Evolutionary conservation across 2,888 invertebrate species (phyloP).

Genomic region (Geotrupes spiniger): DNA sequence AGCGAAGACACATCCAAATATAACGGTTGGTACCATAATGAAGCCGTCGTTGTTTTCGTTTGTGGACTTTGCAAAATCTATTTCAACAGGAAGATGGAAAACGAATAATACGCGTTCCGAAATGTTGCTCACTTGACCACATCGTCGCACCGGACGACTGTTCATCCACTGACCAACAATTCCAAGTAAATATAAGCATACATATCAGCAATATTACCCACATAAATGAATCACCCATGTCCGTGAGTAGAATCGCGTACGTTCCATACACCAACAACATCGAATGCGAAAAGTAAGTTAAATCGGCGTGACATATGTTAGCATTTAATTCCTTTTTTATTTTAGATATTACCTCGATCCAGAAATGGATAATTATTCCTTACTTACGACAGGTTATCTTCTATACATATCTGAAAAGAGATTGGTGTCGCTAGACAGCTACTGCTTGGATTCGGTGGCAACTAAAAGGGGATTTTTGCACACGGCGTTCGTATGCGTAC

Average conservation of each 20-base stretch:
- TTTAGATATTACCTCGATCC: conserved; percentile 24
- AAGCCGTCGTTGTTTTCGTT: too few relatives aligned
- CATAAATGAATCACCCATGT: conserved; percentile 30
- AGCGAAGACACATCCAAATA: conserved; percentile 8
- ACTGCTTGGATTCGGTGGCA: conserved; percentile 32
- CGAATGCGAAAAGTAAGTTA: conserved; percentile 22
- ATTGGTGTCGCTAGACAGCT: conserved; percentile 30
- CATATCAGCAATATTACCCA: conserved; percentile 31
- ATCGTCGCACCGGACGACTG: conserved; percentile 24
- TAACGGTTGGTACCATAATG: conserved; percentile 15
- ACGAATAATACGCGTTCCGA: conserved; percentile 31
- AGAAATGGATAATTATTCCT: conserved; percentile 24
- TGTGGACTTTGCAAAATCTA: not conserved
- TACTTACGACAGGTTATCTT: conserved; percentile 32
- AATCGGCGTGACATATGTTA: too few relatives aligned
- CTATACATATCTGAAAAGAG: conserved; percentile 27
- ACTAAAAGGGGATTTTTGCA: conserved; percentile 19
- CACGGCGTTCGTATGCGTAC: conserved; percentile 22
- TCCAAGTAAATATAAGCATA: conserved; percentile 25
- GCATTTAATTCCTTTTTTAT: not conserved
- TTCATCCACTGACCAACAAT: conserved; percentile 9
- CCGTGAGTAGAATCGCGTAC: conserved; percentile 20
- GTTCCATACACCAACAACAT: conserved; percentile 25
- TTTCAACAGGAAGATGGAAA: conserved; percentile 24
- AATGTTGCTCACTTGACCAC: conserved; percentile 31